Evolutionary conservation across 2,888 invertebrate genomes (phyloP).

Genomic region (Netelia inedita): DNA sequence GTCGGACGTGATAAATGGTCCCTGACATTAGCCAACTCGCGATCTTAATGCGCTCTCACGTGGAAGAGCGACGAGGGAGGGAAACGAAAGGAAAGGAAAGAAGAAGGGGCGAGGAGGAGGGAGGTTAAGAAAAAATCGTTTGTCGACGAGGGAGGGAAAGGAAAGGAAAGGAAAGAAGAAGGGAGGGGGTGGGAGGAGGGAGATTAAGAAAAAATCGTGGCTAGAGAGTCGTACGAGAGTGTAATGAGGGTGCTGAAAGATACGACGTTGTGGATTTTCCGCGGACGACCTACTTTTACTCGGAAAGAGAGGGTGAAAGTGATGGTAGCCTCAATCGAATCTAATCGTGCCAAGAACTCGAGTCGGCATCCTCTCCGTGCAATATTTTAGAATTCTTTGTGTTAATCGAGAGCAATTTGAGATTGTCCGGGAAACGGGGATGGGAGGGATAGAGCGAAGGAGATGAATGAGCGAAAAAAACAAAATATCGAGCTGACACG

Average conservation of each 20-base stretch:
- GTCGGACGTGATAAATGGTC: slow-evolving; percentile 35
- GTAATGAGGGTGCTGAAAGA: slow-evolving; percentile 48
- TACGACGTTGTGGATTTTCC: slow-evolving; percentile 36
- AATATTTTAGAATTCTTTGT: slow-evolving; percentile 15
- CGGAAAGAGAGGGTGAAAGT: slow-evolving; percentile 53
- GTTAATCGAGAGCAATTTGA: slow-evolving; percentile 5
- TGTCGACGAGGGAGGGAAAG: no score
- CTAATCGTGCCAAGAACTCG: slow-evolving; percentile 1
- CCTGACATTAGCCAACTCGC: slow-evolving; percentile 12
- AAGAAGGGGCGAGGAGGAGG: background rate
- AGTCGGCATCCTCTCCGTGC: background rate
- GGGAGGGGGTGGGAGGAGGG: background rate
- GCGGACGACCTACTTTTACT: slow-evolving; percentile 68
- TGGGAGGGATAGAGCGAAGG: background rate
- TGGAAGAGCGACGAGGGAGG: no score
- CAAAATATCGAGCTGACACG: no score
- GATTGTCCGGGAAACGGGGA: background rate
- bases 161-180: background rate
- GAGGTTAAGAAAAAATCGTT: slow-evolving; percentile 6
- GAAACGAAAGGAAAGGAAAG: background rate
- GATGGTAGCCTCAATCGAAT: slow-evolving; percentile 32
- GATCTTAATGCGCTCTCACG: slow-evolving; percentile 39
- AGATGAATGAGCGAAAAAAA: no score
- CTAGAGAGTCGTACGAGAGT: slow-evolving; percentile 21
- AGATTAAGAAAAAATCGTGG: slow-evolving; percentile 6